Percentiles rank a stretch among this genome's conserved stretches.
These are phyloP conservation scores for Pterocles gutturalis DNA, from an alignment of 2,113 vertebrate genomes.

Conservation along the genomic window DNA sequence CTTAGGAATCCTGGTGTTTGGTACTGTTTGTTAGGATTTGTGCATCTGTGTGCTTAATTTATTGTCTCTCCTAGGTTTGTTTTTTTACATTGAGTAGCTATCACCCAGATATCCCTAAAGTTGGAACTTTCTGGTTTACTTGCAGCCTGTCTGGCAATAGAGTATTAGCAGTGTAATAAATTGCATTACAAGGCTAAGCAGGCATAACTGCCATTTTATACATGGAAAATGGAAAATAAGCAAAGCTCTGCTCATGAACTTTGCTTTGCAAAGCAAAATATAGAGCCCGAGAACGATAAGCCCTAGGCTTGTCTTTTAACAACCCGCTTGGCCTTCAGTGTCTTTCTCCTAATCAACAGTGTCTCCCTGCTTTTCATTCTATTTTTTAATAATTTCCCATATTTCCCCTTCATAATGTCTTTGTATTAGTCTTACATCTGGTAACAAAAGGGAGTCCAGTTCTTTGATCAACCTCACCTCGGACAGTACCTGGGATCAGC, in stretches of 20 bases:
- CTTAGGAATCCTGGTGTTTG: neutral
- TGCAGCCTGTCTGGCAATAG: neutral
- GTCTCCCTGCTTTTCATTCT: neutral
- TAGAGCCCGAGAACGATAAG: neutral
- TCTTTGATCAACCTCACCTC: constrained; percentile 75
- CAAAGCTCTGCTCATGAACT: neutral
- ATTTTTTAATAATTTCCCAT: neutral
- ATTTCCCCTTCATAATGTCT: constrained; percentile 40
- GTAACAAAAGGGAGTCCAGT: constrained; percentile 72
- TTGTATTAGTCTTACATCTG: constrained; percentile 57
- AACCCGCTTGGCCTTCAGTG: neutral
- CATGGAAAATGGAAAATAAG: neutral
- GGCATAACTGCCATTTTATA: neutral
- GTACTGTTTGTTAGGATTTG: neutral
- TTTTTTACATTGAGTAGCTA: neutral
- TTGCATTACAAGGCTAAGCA: neutral
- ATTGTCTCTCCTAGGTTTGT: neutral
- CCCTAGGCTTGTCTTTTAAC: neutral
- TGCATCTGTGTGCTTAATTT: neutral
- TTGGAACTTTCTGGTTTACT: neutral
- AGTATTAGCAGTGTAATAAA: neutral
- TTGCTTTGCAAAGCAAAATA: neutral
- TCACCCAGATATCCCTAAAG: neutral
- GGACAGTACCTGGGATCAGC: constrained; percentile 41
- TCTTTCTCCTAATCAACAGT: neutral